Evolutionary conservation across 2,113 vertebrate species (phyloP).

Genomic region (Lamprotornis superbus): DNA sequence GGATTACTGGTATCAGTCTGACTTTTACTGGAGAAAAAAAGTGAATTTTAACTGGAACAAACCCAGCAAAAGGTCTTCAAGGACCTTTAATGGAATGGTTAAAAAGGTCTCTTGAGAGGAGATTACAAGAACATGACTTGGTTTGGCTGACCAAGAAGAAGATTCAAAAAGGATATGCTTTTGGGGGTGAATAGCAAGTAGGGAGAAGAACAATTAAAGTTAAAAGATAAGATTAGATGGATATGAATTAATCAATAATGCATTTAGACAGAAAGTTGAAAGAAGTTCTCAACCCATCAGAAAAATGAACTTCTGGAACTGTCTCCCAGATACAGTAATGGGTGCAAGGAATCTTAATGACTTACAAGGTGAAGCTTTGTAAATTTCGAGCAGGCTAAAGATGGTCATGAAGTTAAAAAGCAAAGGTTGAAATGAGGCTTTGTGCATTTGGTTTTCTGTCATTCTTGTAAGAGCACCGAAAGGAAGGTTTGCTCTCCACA

Average conservation of each 20-base stretch:
- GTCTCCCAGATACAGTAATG: neutral
- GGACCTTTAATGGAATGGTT: neutral
- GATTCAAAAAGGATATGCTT: neutral
- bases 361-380: neutral
- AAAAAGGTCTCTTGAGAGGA: neutral
- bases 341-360: neutral
- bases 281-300: neutral
- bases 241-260: conserved; percentile 14
- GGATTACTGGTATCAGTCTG: neutral
- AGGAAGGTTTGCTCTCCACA: neutral
- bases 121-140: neutral
- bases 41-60: neutral
- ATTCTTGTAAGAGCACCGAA: neutral
- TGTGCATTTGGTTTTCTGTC: neutral
- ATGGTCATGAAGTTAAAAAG: neutral
- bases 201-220: neutral
- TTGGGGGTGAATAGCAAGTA: neutral
- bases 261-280: neutral
- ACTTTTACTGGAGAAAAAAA: neutral
- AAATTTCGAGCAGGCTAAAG: neutral
- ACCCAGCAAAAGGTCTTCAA: neutral
- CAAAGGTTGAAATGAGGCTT: neutral
- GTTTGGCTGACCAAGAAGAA: neutral
- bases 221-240: neutral
- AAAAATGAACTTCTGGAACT: neutral